A percentile compares a stretch with the other conserved stretches of the same genome.
These are phyloP conservation scores for Leucoptera coffeella DNA, from an alignment of 2,888 invertebrate species.

Conservation along the genomic window DNA sequence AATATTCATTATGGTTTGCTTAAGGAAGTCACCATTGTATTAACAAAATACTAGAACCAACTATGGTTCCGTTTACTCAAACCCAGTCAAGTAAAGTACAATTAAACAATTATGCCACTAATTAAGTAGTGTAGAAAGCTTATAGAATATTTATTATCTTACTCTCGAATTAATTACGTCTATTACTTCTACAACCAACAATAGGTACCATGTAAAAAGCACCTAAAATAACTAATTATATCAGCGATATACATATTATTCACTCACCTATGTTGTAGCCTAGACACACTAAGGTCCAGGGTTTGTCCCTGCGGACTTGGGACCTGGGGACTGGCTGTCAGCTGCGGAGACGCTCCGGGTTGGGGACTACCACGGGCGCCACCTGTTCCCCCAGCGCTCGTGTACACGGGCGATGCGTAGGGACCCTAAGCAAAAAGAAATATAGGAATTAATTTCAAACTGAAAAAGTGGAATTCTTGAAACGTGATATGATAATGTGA, in stretches of 20 bases:
- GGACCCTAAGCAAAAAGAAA: conserved; percentile 48
- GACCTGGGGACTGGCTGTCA: conserved; percentile 82
- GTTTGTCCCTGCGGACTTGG: conserved; percentile 89
- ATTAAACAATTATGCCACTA: too few relatives aligned
- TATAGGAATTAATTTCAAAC: too few relatives aligned
- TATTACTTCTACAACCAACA: background rate
- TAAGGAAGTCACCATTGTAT: too few relatives aligned
- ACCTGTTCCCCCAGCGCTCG: conserved; percentile 68
- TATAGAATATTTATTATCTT: too few relatives aligned
- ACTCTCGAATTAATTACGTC: too few relatives aligned
- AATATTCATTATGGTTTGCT: too few relatives aligned
- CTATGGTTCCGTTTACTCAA: too few relatives aligned
- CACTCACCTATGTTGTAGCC: conserved; percentile 74
- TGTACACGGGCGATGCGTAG: conserved; percentile 71
- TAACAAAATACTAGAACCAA: too few relatives aligned
- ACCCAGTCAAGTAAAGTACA: too few relatives aligned
- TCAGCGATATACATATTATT: background rate
- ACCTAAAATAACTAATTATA: background rate
- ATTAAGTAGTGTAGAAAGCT: too few relatives aligned
- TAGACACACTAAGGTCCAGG: conserved; percentile 81
- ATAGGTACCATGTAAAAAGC: background rate
- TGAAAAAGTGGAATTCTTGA: too few relatives aligned
- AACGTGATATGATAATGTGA: too few relatives aligned
- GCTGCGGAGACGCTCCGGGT: conserved; percentile 75
- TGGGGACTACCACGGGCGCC: conserved; percentile 74